Evolutionary conservation across 2,888 invertebrate genomes (phyloP).

Genomic region (Ashinkailepas kermadecensis): DNA sequence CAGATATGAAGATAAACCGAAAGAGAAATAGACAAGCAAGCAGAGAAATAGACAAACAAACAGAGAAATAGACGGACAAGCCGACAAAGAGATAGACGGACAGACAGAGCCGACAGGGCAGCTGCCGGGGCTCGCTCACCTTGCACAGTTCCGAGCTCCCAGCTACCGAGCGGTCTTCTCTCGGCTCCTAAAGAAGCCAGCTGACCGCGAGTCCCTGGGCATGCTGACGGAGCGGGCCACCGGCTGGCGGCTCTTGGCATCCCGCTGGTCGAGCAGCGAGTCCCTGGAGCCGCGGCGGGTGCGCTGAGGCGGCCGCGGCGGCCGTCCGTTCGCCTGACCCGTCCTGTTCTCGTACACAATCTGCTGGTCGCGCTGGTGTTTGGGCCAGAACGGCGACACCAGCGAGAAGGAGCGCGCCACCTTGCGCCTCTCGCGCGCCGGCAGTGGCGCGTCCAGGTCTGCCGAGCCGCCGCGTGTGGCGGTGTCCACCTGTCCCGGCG

Average conservation of each 20-base stretch:
- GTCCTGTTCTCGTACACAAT: slow-evolving; percentile 30
- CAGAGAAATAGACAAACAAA: too few relatives aligned
- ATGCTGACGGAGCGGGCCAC: slow-evolving; percentile 34
- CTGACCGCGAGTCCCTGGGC: slow-evolving; percentile 34
- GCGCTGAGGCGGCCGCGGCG: slow-evolving; percentile 34
- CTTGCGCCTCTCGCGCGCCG: slow-evolving; percentile 29
- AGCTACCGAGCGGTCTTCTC: slow-evolving; percentile 31
- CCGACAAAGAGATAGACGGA: too few relatives aligned
- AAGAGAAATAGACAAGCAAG: too few relatives aligned
- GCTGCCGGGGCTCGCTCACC: not conserved
- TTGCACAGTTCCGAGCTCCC: slow-evolving; percentile 17
- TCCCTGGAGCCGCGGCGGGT: slow-evolving; percentile 32
- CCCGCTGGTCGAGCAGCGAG: not conserved
- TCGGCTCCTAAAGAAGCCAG: slow-evolving; percentile 33
- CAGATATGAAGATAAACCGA: too few relatives aligned
- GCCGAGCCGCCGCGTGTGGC: slow-evolving; percentile 26
- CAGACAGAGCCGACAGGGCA: too few relatives aligned
- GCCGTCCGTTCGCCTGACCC: slow-evolving; percentile 10
- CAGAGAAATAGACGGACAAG: too few relatives aligned
- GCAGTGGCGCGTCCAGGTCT: not conserved
- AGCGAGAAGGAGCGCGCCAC: slow-evolving; percentile 33
- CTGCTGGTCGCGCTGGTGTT: slow-evolving; percentile 21
- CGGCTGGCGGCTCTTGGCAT: not conserved
- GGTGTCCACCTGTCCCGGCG: slow-evolving; percentile 25
- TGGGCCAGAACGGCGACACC: slow-evolving; percentile 32